Evolutionary conservation across 2,797 vertebrate species (phyloP), one percentile per base, ranked within the genome.

Genomic region (Ctenopoma multispine): DNA sequence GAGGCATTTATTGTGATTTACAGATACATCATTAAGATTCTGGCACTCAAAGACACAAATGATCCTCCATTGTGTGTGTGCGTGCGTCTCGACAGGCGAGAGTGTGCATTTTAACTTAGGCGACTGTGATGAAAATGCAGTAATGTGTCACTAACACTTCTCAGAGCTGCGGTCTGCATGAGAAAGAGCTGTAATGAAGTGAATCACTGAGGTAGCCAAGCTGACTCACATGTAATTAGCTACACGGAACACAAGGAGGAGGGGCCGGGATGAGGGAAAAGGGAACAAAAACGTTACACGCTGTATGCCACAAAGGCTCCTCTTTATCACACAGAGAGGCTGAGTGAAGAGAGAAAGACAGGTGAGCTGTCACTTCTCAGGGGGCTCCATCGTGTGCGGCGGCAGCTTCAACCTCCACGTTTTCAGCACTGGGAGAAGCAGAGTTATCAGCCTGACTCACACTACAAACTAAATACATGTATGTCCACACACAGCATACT

Each of bases 221-320:
- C 83, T 90, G 89, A 92, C 84, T 86, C 83, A 84, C 81, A 84
- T 68, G 57, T 76, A 87, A 90, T 90, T 90, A 86, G 86, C 80
- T 70, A 61, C 70, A 57, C 21, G 64, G 82, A 80, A 82, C 79
- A 84, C 58, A 61, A 73, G 60, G 67, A 65, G 67, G 75, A 49
- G 34, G 66, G 48, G 49, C 27, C n/a, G n/a, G 49, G 4, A 23
- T 7, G 55, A 61, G 62, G 8, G 61, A 63, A 15, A 47, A 27
- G 48, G 48, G 46, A 71, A 50, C 18, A 62, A 67, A 75, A 72
- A 69, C 43, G 58, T 63, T 60, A 72, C 3, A 55, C 1, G 34
- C 18, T 47, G 40, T 14, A 3, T 0, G 6, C 9, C 34, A 3
- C 13, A 69, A 23, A 58, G 18, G 63, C 3, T 38, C 62, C 21